These are phyloP conservation scores for Phyllotis vaccarum DNA, from an alignment of 2,797 vertebrate genomes.

Conservation along the genomic window DNA sequence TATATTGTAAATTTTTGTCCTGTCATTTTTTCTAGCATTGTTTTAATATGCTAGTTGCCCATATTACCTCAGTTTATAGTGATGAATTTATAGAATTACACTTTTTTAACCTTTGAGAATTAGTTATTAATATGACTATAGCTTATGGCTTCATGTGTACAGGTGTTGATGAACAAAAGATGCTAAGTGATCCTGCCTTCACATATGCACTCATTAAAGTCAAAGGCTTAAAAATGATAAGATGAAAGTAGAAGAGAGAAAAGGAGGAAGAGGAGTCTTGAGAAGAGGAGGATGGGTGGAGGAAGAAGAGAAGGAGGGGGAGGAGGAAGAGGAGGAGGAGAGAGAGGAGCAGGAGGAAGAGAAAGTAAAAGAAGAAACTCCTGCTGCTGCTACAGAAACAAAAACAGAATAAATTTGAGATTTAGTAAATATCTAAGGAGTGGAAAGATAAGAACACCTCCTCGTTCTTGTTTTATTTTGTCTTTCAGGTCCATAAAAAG, in stretches of 20 bases:
- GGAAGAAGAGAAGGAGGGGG: too few relatives aligned
- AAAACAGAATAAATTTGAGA: not conserved
- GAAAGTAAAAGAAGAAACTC: too few relatives aligned
- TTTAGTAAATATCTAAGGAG: not conserved
- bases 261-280: too few relatives aligned
- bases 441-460: not conserved
- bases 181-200: not conserved
- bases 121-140: not conserved
- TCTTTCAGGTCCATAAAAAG: not conserved
- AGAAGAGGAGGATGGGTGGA: too few relatives aligned
- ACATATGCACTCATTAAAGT: not conserved
- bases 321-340: too few relatives aligned
- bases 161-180: not conserved
- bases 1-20: not conserved
- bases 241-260: not conserved
- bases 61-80: not conserved
- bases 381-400: not conserved
- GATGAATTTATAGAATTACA: not conserved
- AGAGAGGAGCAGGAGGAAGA: not conserved
- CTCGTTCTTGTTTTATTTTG: slow-evolving; percentile 28
- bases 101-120: not conserved
- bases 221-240: not conserved
- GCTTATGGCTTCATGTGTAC: not conserved
- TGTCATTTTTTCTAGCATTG: not conserved
- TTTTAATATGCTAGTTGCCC: not conserved